phyloP scores from a whole-genome alignment of 2,797 vertebrate species.

The Menidia menidia region DNA sequence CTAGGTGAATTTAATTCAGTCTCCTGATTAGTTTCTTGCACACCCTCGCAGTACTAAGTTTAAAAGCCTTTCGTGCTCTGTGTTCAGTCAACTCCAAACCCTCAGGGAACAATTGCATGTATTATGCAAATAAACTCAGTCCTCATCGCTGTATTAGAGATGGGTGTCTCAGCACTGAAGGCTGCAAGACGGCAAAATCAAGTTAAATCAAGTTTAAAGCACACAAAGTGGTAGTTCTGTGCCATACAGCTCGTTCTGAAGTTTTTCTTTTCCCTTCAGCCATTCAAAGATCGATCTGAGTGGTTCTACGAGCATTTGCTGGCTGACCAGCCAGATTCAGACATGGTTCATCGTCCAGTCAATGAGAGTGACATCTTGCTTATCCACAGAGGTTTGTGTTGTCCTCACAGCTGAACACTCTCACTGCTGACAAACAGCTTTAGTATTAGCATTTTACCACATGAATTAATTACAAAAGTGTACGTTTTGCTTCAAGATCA shows the following conservation, averaged over 20 bases:
- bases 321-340: conserved; percentile 91
- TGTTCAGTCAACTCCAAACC: conserved; percentile 52
- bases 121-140: conserved; percentile 75
- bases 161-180: conserved; percentile 37
- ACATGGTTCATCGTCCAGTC: conserved; percentile 98
- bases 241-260: conserved; percentile 28
- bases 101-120: conserved; percentile 73
- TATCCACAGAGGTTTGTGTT: conserved; percentile 93
- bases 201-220: conserved; percentile 27
- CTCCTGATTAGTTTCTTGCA: conserved; percentile 60
- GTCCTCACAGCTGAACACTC: background rate
- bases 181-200: conserved; percentile 6
- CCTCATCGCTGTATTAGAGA: conserved; percentile 40
- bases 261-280: conserved; percentile 76
- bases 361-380: conserved; percentile 96
- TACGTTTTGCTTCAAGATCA: too few species aligned
- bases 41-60: conserved; percentile 21
- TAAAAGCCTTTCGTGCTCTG: conserved; percentile 44
- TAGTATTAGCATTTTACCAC: too few species aligned
- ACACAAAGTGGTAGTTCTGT: background rate
- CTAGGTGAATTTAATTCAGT: conserved; percentile 76
- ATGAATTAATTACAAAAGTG: too few species aligned
- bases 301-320: conserved; percentile 99
- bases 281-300: conserved; percentile 98
- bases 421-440: too few species aligned